A percentile compares a stretch with the other conserved stretches of the same genome.
These are phyloP conservation scores for Gymnocheta viridis DNA, from an alignment of 2,888 invertebrate species.

Conservation along the genomic window DNA sequence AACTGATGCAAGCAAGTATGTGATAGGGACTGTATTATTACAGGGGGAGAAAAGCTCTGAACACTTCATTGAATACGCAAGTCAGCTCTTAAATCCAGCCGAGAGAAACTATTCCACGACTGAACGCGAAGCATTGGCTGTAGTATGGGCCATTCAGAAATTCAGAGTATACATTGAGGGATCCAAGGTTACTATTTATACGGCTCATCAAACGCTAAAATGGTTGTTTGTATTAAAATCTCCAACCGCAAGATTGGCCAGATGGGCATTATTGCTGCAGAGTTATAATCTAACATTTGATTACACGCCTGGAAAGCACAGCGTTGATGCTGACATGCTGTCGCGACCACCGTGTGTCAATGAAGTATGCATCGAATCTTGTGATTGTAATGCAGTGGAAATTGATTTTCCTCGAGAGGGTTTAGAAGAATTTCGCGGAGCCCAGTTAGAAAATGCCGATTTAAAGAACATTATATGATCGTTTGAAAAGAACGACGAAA, in stretches of 20 bases:
- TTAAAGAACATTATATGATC: constrained; percentile 55
- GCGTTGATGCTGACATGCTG: constrained; percentile 45
- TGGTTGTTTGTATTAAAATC: too few species aligned
- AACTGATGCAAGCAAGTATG: neutral
- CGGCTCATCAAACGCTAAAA: too few species aligned
- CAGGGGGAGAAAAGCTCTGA: neutral
- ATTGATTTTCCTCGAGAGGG: constrained; percentile 66
- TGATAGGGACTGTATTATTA: neutral
- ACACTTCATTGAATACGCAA: neutral
- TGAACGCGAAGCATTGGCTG: neutral
- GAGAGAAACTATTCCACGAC: constrained; percentile 5
- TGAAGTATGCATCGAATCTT: neutral
- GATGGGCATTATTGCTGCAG: constrained; percentile 81
- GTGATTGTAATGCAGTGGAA: constrained; percentile 26
- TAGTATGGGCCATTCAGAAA: too few species aligned
- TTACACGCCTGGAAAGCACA: constrained; percentile 74
- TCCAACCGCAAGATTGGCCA: constrained; percentile 76
- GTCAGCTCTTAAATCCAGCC: neutral
- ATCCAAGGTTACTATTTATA: too few species aligned
- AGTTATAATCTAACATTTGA: constrained; percentile 77
- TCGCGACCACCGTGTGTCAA: constrained; percentile 52
- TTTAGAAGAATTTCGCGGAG: constrained; percentile 57
- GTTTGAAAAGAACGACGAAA: constrained; percentile 54
- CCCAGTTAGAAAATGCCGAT: constrained; percentile 70
- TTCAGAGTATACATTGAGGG: too few species aligned